phyloP scores from a whole-genome alignment of 2,888 invertebrate genomes.

The Alsophila aescularia region DNA sequence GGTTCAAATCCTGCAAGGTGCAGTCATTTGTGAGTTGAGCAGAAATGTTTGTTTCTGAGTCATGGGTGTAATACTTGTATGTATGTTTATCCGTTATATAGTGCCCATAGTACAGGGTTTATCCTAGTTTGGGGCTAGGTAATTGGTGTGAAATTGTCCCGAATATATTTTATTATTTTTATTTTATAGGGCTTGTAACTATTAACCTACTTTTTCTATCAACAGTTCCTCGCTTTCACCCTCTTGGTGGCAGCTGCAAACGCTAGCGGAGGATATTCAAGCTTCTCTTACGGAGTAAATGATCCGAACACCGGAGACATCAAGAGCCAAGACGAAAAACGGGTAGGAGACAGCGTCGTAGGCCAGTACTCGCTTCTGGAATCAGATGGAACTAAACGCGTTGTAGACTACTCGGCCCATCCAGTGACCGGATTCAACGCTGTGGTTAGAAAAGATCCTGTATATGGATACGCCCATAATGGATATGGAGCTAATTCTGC shows the following conservation, averaged over 20 bases:
- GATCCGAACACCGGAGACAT: slow-evolving; percentile 80
- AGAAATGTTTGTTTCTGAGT: no score
- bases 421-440: slow-evolving; percentile 79
- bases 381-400: slow-evolving; percentile 77
- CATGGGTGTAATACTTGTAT: no score
- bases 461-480: slow-evolving; percentile 27
- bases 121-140: no score
- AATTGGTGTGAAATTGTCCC: no score
- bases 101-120: no score
- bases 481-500: slow-evolving; percentile 17
- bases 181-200: no score
- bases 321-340: slow-evolving; percentile 77
- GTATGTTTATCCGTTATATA: no score
- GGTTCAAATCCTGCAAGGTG: no score
- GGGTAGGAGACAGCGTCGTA: slow-evolving; percentile 76
- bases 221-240: slow-evolving; percentile 60
- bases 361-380: slow-evolving; percentile 79
- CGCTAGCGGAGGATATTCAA: slow-evolving; percentile 61
- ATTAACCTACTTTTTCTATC: slow-evolving; percentile 38
- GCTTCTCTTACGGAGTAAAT: slow-evolving; percentile 79
- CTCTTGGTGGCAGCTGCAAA: slow-evolving; percentile 52
- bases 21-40: no score
- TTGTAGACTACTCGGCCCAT: slow-evolving; percentile 78
- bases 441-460: slow-evolving; percentile 70
- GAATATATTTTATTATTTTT: no score